Evolutionary conservation across 2,888 invertebrate species (phyloP).

Genomic region (Odontocerum albicorne): DNA sequence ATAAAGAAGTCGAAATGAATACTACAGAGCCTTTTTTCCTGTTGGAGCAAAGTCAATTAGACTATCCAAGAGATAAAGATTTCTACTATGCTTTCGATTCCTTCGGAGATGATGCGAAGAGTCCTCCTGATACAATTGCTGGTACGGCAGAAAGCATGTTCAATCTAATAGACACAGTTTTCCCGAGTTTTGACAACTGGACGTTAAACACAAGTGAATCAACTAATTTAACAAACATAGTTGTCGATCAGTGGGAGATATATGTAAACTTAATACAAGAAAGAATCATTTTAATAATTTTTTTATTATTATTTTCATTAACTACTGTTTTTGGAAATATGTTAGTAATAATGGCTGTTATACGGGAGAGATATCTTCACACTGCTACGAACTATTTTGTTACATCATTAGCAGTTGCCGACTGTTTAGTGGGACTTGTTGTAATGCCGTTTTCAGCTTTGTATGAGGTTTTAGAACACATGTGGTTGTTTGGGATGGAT

Average conservation of each 20-base stretch:
- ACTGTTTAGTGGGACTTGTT: slow-evolving; percentile 92
- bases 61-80: slow-evolving; percentile 30
- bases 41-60: slow-evolving; percentile 29
- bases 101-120: slow-evolving; percentile 20
- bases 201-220: slow-evolving; percentile 5
- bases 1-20: slow-evolving; percentile 36
- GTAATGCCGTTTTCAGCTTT: slow-evolving; percentile 98
- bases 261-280: slow-evolving; percentile 61
- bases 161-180: slow-evolving; percentile 20
- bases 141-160: slow-evolving; percentile 21
- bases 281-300: slow-evolving; percentile 73
- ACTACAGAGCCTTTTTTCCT: slow-evolving; percentile 31
- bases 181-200: slow-evolving; percentile 22
- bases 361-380: slow-evolving; percentile 89
- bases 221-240: slow-evolving; percentile 43
- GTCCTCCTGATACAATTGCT: slow-evolving; percentile 5
- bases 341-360: slow-evolving; percentile 91
- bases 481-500: slow-evolving; percentile 92
- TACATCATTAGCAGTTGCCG: slow-evolving; percentile 94
- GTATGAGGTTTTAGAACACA: slow-evolving; percentile 85
- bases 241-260: slow-evolving; percentile 50
- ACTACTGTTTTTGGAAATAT: slow-evolving; percentile 95
- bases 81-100: slow-evolving; percentile 29
- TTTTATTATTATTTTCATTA: slow-evolving; percentile 84
- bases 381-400: slow-evolving; percentile 98